Evolutionary conservation across 2,888 invertebrate species (phyloP).

Genomic region (Tetragonisca angustula): DNA sequence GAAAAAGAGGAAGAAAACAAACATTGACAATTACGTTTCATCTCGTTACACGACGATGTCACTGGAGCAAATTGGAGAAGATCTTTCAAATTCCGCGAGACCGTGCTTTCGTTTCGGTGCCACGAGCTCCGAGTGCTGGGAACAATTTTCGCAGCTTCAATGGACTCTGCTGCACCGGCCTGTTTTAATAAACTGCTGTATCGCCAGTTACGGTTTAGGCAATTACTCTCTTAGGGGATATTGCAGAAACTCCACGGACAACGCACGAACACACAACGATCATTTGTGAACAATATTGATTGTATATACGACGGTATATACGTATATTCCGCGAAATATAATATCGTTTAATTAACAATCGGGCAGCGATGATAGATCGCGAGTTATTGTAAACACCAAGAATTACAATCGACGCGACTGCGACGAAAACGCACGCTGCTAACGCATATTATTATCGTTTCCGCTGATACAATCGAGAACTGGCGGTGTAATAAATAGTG

Average conservation of each 20-base stretch:
- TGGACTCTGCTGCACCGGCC: not conserved
- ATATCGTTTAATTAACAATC: conserved; percentile 17
- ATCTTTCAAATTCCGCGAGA: too few species aligned
- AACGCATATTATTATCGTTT: not conserved
- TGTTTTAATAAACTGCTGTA: conserved; percentile 26
- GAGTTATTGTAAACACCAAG: not conserved
- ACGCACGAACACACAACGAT: conserved; percentile 21
- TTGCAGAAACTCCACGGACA: conserved; percentile 15
- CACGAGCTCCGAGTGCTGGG: too few species aligned
- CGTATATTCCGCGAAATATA: not conserved
- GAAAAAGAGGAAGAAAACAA: not conserved
- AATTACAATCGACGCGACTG: not conserved
- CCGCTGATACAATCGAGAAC: not conserved
- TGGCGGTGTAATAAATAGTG: not conserved
- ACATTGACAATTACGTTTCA: too few species aligned
- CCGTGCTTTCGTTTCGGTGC: too few species aligned
- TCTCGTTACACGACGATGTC: too few species aligned
- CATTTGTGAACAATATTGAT: conserved; percentile 11
- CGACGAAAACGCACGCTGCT: not conserved
- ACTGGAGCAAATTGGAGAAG: too few species aligned
- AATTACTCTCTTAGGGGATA: conserved; percentile 17
- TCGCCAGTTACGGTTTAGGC: conserved; percentile 8
- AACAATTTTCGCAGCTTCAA: not conserved
- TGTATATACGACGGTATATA: not conserved
- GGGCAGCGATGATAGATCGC: too few species aligned